Conservation (phyloP, 2,797 vertebrate genomes). For the Selene dorsalis region DNA sequence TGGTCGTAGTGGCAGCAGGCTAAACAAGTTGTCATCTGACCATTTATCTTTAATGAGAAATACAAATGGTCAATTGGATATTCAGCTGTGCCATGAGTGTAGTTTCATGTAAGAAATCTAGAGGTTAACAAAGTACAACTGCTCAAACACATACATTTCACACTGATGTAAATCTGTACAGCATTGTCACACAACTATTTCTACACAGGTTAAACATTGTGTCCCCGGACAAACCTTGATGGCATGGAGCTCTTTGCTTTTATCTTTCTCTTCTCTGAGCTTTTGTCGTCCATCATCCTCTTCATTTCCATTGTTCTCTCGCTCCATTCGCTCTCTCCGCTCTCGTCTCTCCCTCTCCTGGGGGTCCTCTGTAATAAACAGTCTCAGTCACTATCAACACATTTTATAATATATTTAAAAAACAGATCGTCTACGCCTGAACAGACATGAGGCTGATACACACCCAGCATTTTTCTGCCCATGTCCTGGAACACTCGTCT, state of each 20-base stretch:
- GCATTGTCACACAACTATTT: neutral
- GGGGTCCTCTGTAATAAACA: slow-evolving; percentile 90
- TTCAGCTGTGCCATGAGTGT: neutral
- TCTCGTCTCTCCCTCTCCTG: slow-evolving; percentile 95
- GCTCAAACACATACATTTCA: neutral
- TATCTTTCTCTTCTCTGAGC: slow-evolving; percentile 97
- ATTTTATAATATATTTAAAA: neutral
- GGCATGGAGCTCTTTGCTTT: slow-evolving; percentile 95
- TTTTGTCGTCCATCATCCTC: slow-evolving; percentile 95
- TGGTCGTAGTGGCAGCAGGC: neutral
- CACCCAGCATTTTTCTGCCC: slow-evolving; percentile 97
- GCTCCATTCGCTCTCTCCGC: slow-evolving; percentile 94
- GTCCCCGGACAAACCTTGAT: slow-evolving; percentile 88
- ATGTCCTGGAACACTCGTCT: slow-evolving; percentile 95
- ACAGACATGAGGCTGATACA: slow-evolving; percentile 32
- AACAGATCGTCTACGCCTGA: neutral
- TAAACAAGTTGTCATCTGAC: neutral
- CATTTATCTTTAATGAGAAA: neutral
- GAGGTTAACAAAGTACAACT: neutral
- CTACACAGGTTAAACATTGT: neutral
- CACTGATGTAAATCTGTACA: neutral
- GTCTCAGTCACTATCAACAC: neutral
- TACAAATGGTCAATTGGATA: neutral
- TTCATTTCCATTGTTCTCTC: slow-evolving; percentile 95
- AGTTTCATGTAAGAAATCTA: neutral